These are phyloP conservation scores for Digitonthophagus gazella DNA, from an alignment of 2,888 invertebrate genomes.

Conservation along the genomic window DNA sequence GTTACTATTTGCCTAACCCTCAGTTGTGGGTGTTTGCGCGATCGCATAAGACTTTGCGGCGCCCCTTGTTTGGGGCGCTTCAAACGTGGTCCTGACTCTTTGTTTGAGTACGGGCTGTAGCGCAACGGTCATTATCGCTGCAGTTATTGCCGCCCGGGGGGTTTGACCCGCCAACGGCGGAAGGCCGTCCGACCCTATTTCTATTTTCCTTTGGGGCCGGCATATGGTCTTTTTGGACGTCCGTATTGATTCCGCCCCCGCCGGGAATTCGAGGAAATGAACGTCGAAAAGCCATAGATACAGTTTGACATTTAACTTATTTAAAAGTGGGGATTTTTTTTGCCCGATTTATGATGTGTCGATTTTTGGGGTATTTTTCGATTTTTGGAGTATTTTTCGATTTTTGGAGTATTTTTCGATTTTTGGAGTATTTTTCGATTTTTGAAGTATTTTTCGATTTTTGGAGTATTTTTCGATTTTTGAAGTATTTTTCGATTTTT, in stretches of 20 bases:
- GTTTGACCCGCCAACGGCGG: not conserved
- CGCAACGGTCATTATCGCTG: slow-evolving; percentile 32
- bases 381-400: too few species aligned
- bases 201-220: slow-evolving; percentile 19
- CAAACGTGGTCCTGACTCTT: not conserved
- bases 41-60: slow-evolving; percentile 16
- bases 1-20: slow-evolving; percentile 35
- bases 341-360: too few species aligned
- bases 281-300: not conserved
- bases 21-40: slow-evolving; percentile 34
- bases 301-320: too few species aligned
- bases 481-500: too few species aligned
- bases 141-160: slow-evolving; percentile 36
- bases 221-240: slow-evolving; percentile 25
- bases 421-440: too few species aligned
- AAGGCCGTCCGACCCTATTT: not conserved
- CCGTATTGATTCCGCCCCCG: not conserved
- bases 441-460: too few species aligned
- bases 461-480: too few species aligned
- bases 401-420: too few species aligned
- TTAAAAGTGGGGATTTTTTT: too few species aligned
- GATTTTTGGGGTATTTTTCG: too few species aligned
- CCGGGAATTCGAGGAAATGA: not conserved
- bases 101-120: slow-evolving; percentile 32
- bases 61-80: slow-evolving; percentile 2